Conservation (phyloP, 23 tunicate species). For the Ascidia mentula region DNA sequence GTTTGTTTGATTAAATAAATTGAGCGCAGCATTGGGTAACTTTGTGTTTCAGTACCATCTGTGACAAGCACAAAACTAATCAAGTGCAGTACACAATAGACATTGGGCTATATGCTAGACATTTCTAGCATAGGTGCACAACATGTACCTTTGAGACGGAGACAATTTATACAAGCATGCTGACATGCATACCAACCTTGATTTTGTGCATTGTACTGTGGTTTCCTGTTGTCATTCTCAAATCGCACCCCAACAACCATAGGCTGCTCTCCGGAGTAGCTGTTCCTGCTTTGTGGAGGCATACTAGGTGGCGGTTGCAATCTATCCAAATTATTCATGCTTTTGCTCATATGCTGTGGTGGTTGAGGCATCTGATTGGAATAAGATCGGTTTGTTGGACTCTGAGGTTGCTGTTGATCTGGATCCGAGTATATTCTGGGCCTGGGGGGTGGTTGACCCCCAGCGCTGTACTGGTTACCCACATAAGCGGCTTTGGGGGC, state of each 20-base stretch:
- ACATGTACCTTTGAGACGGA: too few species aligned
- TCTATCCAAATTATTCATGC: conserved; percentile 32
- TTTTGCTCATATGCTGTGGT: conserved; percentile 9
- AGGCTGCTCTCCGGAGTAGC: conserved; percentile 30
- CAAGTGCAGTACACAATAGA: too few species aligned
- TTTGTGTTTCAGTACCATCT: too few species aligned
- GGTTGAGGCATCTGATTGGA: conserved; percentile 2
- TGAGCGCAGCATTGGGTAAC: too few species aligned
- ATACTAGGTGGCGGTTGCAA: not conserved
- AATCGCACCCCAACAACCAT: conserved; percentile 56
- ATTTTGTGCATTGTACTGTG: not conserved
- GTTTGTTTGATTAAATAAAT: too few species aligned
- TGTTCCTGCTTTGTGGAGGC: conserved; percentile 1
- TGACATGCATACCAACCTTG: not conserved
- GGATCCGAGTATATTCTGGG: conserved; percentile 14
- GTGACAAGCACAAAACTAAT: too few species aligned
- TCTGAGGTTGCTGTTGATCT: conserved; percentile 7
- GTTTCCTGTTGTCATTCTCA: conserved; percentile 18
- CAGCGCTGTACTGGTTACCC: conserved; percentile 39
- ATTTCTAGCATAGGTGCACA: too few species aligned
- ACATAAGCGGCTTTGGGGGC: conserved; percentile 42
- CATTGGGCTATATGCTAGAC: too few species aligned
- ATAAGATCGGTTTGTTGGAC: not conserved
- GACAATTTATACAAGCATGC: not conserved
- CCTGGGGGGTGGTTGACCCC: conserved; percentile 40